Conservation (phyloP, 30 jellyfish, hydroid and myxozoan genomes). For the Cassiopea andromeda region DNA sequence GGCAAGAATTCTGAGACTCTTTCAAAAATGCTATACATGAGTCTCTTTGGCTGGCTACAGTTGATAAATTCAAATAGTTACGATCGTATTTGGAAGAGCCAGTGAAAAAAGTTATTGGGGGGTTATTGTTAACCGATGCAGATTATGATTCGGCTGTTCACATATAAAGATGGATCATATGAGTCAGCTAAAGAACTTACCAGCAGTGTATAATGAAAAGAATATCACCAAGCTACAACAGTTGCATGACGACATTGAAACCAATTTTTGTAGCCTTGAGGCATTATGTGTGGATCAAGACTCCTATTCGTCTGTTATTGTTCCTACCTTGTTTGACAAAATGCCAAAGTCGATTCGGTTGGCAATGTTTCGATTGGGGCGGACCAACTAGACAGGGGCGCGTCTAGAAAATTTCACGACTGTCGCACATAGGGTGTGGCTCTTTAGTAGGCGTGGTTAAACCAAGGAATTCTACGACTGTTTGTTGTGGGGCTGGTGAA, state of each 20-base stretch:
- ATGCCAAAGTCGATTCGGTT: conserved; percentile 25
- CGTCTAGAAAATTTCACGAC: no score
- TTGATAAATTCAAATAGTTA: conserved; percentile 41
- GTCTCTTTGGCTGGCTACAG: conserved; percentile 1
- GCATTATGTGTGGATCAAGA: conserved; percentile 13
- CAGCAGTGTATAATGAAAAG: conserved; percentile 22
- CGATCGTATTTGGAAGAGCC: conserved; percentile 36
- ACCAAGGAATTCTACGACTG: no score
- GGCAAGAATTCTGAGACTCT: conserved; percentile 60
- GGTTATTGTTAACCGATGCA: conserved; percentile 43
- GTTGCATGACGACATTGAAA: conserved; percentile 47
- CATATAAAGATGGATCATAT: conserved; percentile 47
- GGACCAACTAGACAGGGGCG: neutral
- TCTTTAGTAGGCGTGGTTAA: no score
- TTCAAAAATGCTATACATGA: conserved; percentile 50
- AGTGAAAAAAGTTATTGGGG: conserved; percentile 42
- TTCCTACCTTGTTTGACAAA: conserved; percentile 22
- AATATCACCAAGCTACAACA: conserved; percentile 12
- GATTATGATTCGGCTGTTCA: conserved; percentile 40
- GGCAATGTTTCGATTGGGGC: conserved; percentile 15
- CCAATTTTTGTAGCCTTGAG: conserved; percentile 38
- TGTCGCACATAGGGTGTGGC: no score
- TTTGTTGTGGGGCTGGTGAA: no score
- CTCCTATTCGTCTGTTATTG: conserved; percentile 13
- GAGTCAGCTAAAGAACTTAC: conserved; percentile 4